Conservation (phyloP, 2,113 vertebrate species). For the Percina caprodes region DNA sequence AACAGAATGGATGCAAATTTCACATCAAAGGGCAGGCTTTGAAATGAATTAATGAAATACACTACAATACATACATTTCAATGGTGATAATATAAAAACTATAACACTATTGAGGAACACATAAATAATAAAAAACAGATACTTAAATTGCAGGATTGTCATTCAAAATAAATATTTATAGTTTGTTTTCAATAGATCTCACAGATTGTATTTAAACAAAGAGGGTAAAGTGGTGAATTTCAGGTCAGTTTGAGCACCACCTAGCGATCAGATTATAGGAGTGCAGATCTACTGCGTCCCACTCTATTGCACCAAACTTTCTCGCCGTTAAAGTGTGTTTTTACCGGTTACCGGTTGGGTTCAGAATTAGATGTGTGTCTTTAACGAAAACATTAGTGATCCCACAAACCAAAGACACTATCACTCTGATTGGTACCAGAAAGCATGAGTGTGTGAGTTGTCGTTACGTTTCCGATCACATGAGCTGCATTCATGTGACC, state of each 20-base stretch:
- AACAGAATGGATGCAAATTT: too few relatives aligned
- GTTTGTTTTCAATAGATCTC: background rate
- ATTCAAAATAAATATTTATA: background rate
- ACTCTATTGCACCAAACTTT: background rate
- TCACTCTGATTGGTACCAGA: background rate
- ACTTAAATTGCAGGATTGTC: background rate
- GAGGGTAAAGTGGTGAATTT: background rate
- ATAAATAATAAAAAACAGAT: background rate
- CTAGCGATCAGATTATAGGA: background rate
- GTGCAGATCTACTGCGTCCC: background rate
- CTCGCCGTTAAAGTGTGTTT: background rate
- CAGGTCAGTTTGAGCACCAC: background rate
- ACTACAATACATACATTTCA: background rate
- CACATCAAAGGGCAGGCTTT: background rate
- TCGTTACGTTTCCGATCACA: constrained; percentile 40
- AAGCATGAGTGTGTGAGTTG: background rate
- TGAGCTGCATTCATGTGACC: constrained; percentile 68
- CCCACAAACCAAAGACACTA: background rate
- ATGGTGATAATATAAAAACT: background rate
- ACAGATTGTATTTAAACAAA: too few relatives aligned
- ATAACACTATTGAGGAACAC: too few relatives aligned
- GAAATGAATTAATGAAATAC: background rate
- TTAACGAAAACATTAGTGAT: fast-evolving
- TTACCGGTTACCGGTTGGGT: fast-evolving
- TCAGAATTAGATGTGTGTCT: background rate